Conservation (phyloP, 2,888 invertebrate genomes). For the Acanthopleura granulata region DNA sequence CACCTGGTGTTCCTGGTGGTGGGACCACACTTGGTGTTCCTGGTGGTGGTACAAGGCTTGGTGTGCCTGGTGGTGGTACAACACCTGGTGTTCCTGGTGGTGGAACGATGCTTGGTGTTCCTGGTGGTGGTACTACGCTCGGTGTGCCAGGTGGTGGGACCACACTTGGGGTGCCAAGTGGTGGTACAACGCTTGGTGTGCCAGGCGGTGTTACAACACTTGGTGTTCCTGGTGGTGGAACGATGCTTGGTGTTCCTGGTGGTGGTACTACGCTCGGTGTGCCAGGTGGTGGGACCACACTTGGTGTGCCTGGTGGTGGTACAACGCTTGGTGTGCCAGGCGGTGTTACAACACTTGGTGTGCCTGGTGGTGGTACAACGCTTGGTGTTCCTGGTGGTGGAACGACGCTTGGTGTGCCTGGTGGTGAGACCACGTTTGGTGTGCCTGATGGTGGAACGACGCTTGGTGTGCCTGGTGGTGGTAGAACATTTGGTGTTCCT, state of each 20-base stretch:
- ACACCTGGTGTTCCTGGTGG: neutral
- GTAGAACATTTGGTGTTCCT: neutral
- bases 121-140: neutral
- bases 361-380: constrained; percentile 4
- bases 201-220: neutral
- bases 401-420: neutral
- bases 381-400: neutral
- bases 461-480: neutral
- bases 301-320: constrained; percentile 1
- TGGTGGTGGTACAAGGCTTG: neutral
- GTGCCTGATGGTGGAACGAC: neutral
- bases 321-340: neutral
- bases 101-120: neutral
- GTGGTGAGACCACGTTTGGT: neutral
- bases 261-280: constrained; percentile 1
- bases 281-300: neutral
- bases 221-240: neutral
- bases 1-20: neutral
- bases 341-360: neutral
- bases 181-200: neutral
- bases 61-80: neutral
- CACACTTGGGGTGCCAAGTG: neutral
- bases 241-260: neutral
- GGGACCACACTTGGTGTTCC: neutral
- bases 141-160: neutral